Conservation (phyloP, 2,888 invertebrate species). For the Eristalinus sepulchralis region DNA sequence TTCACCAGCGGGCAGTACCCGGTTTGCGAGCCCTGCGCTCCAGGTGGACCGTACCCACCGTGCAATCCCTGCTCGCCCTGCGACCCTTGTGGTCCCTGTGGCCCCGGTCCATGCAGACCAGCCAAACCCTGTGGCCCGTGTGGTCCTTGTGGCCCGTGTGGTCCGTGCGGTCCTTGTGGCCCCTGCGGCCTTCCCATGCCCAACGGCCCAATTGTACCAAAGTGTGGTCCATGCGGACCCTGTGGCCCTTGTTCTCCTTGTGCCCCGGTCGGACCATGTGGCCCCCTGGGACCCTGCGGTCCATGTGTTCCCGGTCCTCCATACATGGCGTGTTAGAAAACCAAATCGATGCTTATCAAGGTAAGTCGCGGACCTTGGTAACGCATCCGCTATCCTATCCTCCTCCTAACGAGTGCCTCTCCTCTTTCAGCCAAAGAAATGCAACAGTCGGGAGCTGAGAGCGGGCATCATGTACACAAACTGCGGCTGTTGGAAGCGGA, state of each 20-base stretch:
- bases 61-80: slow-evolving; percentile 74
- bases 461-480: slow-evolving; percentile 82
- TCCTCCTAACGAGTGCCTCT: neutral
- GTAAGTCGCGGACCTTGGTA: slow-evolving; percentile 43
- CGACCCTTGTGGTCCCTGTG: slow-evolving; percentile 73
- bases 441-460: slow-evolving; percentile 83
- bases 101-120: slow-evolving; percentile 75
- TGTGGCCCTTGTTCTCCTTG: slow-evolving; percentile 72
- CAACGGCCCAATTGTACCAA: slow-evolving; percentile 62
- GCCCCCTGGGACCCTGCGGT: slow-evolving; percentile 56
- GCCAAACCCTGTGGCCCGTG: slow-evolving; percentile 74
- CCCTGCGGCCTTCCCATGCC: slow-evolving; percentile 52
- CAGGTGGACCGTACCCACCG: slow-evolving; percentile 73
- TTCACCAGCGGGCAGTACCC: slow-evolving; percentile 76
- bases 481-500: slow-evolving; percentile 83
- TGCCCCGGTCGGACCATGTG: slow-evolving; percentile 56
- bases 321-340: slow-evolving; percentile 45
- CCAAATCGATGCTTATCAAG: slow-evolving; percentile 40
- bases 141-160: slow-evolving; percentile 70
- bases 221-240: slow-evolving; percentile 73
- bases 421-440: slow-evolving; percentile 75
- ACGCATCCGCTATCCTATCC: slow-evolving; percentile 8
- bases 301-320: slow-evolving; percentile 59
- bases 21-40: slow-evolving; percentile 74
- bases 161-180: slow-evolving; percentile 76